A percentile compares a stretch with the other conserved stretches of the same genome.
phyloP scores from a whole-genome alignment of 2,113 vertebrate genomes.

The Eudorcas thomsonii region DNA sequence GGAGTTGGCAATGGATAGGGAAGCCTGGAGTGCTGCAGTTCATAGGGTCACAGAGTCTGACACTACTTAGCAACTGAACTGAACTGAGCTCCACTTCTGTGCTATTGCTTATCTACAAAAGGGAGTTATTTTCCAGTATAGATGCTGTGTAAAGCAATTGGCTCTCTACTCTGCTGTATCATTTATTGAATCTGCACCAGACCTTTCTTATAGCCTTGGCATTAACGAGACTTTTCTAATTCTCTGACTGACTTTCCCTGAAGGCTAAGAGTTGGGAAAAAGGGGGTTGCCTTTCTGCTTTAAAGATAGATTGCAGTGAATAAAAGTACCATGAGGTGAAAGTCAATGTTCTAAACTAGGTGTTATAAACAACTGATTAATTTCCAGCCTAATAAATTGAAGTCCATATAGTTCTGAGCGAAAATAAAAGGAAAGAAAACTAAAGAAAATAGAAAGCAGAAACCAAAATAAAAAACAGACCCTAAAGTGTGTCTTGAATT shows the following conservation, averaged over 20 bases:
- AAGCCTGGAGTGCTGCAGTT: not conserved
- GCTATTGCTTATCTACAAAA: not conserved
- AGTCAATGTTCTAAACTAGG: not conserved
- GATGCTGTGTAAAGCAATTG: not conserved
- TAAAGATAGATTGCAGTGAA: not conserved
- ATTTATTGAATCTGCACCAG: not conserved
- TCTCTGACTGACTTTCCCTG: not conserved
- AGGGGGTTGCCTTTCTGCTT: not conserved
- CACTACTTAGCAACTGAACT: not conserved
- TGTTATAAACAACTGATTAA: not conserved
- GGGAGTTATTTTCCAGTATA: not conserved
- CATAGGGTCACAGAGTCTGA: not conserved
- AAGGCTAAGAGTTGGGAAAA: not conserved
- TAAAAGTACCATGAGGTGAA: not conserved
- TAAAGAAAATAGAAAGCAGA: not conserved
- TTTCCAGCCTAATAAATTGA: not conserved
- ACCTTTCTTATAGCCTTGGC: not conserved
- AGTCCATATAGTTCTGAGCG: not conserved
- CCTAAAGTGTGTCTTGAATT: not conserved
- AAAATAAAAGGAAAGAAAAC: not conserved
- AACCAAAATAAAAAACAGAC: not conserved
- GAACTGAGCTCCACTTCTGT: not conserved
- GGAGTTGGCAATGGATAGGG: not conserved
- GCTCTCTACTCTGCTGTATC: not conserved
- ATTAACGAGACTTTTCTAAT: not conserved